Conservation (phyloP, 2,888 invertebrate species). For the Acrocyrtus sp. region DNA sequence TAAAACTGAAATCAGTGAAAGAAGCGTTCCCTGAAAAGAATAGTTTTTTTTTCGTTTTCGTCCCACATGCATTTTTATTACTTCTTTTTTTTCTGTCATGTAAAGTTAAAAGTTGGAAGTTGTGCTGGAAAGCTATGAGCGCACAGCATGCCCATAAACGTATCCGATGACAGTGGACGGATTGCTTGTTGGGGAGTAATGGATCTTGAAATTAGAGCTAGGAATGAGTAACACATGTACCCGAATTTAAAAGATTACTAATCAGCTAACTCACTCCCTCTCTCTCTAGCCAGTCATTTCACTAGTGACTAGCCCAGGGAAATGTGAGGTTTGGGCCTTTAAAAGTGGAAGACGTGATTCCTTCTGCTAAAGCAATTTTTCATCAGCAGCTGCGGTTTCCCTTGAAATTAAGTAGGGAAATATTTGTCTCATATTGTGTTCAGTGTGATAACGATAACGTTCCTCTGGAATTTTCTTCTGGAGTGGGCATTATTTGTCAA, state of each 20-base stretch:
- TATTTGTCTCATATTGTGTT: not conserved
- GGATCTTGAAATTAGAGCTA: slow-evolving; percentile 38
- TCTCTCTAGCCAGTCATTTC: no score
- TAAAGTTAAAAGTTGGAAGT: no score
- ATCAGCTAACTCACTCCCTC: no score
- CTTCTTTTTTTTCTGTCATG: no score
- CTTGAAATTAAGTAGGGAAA: not conserved
- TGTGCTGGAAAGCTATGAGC: not conserved
- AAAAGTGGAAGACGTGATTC: not conserved
- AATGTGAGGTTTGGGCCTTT: no score
- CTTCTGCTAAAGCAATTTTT: slow-evolving; percentile 23
- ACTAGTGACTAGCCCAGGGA: no score
- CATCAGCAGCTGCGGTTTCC: slow-evolving; percentile 27
- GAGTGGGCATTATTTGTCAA: no score
- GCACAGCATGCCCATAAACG: slow-evolving; percentile 6
- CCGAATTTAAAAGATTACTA: not conserved
- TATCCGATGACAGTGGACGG: slow-evolving; percentile 30
- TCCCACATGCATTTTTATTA: slow-evolving; percentile 15
- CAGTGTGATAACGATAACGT: not conserved
- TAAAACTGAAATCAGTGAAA: not conserved
- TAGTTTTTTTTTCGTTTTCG: not conserved
- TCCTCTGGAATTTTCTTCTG: no score
- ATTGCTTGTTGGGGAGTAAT: slow-evolving; percentile 32
- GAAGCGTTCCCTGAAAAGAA: not conserved
- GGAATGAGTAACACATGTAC: slow-evolving; percentile 31